Base-by-base conservation (phyloP, 2,113 vertebrate genomes). In the Nematolebias whitei region DNA sequence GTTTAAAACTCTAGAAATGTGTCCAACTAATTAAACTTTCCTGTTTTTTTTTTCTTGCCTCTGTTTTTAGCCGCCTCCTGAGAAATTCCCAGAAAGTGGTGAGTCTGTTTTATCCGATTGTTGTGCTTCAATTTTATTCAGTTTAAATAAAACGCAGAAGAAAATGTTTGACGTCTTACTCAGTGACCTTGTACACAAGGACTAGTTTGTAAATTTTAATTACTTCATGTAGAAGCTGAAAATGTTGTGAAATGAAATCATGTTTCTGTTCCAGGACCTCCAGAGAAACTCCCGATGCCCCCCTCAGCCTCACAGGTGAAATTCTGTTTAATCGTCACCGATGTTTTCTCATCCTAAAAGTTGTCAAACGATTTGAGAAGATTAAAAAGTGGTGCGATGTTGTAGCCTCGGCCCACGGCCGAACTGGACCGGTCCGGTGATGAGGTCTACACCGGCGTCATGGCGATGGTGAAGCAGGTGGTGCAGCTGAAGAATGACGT, bases 381-480 rank as follows among this genome's bases (percentile, higher is more conserved):
- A 59, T 24, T 14, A 16, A 35, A 20, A n/a, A 9, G 18, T 19
- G 16, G 11, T 26, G 47, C 64, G 45, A 8, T 66, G 15, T 48
- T 12, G 40, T 1, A 92, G 90, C 70, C 78, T 29, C 72, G 20
- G 5, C 94, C 94, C 62, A 98, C 96, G 0, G 97, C 96, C 40
- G 95, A 97, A 87, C 88, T 98, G 86, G 96, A 98, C 83, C 93
- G 96, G 20, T 94, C 95, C 0, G 92, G 93, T 0, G 97, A 99
- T 76, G 40, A 77, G 19, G 96, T 99, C 9, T 99, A 98, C 86
- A 81, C 81, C 1, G 88, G 89, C 0, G 95, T 98, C 79, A 99
- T 95, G 95, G 93, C 93, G n/a, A 93, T 98, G 88, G 97, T 99
- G 69, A 93, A 91, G 45, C 89, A 94, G 0, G 97, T 99, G 71